Base-by-base conservation (phyloP, 2,113 vertebrate species). In the Falco punctatus region DNA sequence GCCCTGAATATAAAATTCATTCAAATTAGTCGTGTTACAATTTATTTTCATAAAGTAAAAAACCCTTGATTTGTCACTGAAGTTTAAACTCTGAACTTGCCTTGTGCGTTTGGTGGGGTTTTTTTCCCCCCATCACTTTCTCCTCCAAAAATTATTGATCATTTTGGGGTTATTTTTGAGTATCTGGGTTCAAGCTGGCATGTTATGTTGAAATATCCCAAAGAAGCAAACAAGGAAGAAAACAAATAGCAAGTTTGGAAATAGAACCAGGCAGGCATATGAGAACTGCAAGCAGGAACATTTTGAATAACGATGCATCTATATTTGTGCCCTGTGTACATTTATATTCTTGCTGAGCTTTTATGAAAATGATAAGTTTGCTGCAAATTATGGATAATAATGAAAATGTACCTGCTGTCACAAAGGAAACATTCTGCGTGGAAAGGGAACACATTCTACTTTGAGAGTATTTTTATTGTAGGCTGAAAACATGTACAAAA, bases 361-460 rank as follows among this genome's bases (percentile, higher is more conserved):
- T 95, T 62, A 52, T 55, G 72, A 91, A 95, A 87, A 92, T 70
- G 8, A 22, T 67, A 75, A 83, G 61, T 84, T 96, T 74, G 72
- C 77, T 59, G 83, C 59, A 92, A 95, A 94, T 94, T 62, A 88
- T 38, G 83, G 72, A 71, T 95, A 96, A 94, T 86, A 0, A 1
- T 66, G 77, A 38, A 90, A 83, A 86, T 74, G 69, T 70, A 62
- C 42, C 46, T 89, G 27, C 92, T 91, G 81, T 57, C 75, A 91
- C 58, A 93, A 92, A 94, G 71, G 83, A 74, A 81, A 26, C 4
- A 2, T 52, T 88, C 83, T 86, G 35, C 82, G 73, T 48, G 66
- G 61, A n/a, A 72, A 94, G 55, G 44, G 55, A 94, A 55, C 13
- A 35, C 26, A 2, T 38, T 89, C 61, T 73, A 74, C 73, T 85